Evolutionary conservation across 2,113 vertebrate species (phyloP).

Genomic region (Thryonomys swinderianus): DNA sequence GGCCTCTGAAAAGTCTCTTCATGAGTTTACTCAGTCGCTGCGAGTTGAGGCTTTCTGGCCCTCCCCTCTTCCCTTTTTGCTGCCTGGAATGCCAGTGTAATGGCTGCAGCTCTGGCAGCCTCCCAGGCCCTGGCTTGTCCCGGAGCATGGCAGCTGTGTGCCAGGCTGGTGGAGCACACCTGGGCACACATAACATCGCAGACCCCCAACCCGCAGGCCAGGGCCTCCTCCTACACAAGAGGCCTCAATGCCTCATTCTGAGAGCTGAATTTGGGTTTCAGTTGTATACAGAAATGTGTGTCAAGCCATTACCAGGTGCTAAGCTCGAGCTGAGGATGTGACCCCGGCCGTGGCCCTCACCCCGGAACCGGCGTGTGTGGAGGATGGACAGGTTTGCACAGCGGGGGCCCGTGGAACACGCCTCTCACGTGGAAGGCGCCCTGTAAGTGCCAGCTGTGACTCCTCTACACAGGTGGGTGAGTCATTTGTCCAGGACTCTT

Average conservation of each 20-base stretch:
- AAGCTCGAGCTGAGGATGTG: background rate
- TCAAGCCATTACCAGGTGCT: background rate
- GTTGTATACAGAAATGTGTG: accelerated
- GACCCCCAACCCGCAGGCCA: too few species aligned
- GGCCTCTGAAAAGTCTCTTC: background rate
- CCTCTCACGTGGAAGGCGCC: background rate
- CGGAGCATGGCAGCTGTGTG: background rate
- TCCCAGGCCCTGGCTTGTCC: background rate
- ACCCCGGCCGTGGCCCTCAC: background rate
- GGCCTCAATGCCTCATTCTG: background rate
- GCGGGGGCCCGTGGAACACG: too few species aligned
- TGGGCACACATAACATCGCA: background rate
- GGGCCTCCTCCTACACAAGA: background rate
- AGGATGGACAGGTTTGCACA: too few species aligned
- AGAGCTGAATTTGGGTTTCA: background rate
- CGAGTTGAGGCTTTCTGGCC: background rate
- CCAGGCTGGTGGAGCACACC: background rate
- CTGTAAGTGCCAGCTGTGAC: background rate
- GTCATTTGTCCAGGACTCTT: background rate
- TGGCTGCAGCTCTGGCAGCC: background rate
- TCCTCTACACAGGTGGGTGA: background rate
- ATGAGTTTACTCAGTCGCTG: background rate
- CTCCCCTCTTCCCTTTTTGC: background rate
- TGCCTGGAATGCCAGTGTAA: background rate
- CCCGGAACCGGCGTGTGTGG: background rate